Evolutionary conservation across 1,140 invertebrate genomes (phyloP).

Genomic region (Diuraphis noxia): DNA sequence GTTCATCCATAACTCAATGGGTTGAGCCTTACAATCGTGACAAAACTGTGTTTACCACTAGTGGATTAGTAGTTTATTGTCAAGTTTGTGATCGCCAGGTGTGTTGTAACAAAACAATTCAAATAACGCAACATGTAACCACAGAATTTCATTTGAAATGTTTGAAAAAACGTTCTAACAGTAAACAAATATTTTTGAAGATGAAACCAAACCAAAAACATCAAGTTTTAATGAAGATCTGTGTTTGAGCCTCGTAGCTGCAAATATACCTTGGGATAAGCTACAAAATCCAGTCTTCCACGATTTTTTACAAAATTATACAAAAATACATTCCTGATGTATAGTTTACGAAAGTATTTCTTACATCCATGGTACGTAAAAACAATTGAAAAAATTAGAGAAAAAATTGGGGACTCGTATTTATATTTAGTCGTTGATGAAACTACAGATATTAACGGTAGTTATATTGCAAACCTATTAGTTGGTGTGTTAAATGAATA

Average conservation of each 20-base stretch:
- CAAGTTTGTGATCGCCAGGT: neutral
- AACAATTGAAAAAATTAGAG: neutral
- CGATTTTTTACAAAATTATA: constrained; percentile 28
- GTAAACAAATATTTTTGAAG: neutral
- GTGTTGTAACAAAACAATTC: neutral
- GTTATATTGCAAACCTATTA: neutral
- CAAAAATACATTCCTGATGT: neutral
- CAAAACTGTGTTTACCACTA: neutral
- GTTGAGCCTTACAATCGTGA: neutral
- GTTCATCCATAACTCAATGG: neutral
- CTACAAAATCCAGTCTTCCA: neutral
- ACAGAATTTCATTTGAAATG: neutral
- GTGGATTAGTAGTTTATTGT: neutral
- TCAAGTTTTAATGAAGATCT: constrained; percentile 24
- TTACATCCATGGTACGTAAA: neutral
- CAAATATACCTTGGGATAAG: constrained; percentile 34
- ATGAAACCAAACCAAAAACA: constrained; percentile 11
- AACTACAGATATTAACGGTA: constrained; percentile 1
- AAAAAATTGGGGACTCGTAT: constrained; percentile 22
- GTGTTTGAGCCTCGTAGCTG: constrained; percentile 2
- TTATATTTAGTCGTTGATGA: constrained; percentile 21
- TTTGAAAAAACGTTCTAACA: neutral
- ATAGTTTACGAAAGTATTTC: neutral
- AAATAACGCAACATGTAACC: neutral
- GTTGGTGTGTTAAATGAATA: neutral